Evolutionary conservation across 1,140 invertebrate genomes (phyloP).

Genomic region (Psilanteris sp.): DNA sequence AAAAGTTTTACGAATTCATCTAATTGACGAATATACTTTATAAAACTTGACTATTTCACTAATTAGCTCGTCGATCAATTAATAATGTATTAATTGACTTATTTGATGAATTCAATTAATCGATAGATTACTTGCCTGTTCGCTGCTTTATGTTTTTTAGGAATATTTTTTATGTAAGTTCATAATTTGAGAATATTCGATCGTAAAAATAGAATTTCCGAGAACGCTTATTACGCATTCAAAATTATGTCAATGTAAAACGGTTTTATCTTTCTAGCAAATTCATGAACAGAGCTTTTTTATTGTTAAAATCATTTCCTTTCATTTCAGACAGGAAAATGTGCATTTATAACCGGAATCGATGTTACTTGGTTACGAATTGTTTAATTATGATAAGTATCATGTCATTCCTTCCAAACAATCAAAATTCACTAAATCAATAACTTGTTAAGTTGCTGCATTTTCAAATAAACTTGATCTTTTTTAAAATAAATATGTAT

Average conservation of each 20-base stretch:
- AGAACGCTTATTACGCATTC: conserved; percentile 21
- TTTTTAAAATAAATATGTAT: conserved; percentile 12
- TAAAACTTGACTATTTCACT: conserved; percentile 15
- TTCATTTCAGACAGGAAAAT: conserved; percentile 8
- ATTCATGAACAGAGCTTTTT: conserved; percentile 24
- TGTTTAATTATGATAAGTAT: conserved; percentile 42
- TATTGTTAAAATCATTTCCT: conserved; percentile 10
- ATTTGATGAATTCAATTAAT: conserved; percentile 5
- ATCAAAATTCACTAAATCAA: conserved; percentile 38
- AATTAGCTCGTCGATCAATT: conserved; percentile 34
- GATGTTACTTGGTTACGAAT: conserved; percentile 38
- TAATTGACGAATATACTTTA: conserved; percentile 39
- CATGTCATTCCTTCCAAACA: conserved; percentile 22
- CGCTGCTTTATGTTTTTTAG: neutral
- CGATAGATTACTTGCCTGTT: neutral
- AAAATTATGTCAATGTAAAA: conserved; percentile 31
- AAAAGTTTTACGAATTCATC: neutral
- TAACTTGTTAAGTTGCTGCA: conserved; percentile 12
- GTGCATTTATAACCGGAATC: conserved; percentile 14
- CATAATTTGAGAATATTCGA: conserved; percentile 14
- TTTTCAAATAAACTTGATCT: conserved; percentile 17
- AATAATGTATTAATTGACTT: conserved; percentile 33
- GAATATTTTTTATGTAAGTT: conserved; percentile 4
- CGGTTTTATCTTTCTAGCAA: conserved; percentile 9
- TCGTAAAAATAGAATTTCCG: conserved; percentile 14